A percentile compares a stretch with the other conserved stretches of the same genome.
Conservation (phyloP, 2,888 invertebrate genomes). For the Thysanoteuthis rhombus region DNA sequence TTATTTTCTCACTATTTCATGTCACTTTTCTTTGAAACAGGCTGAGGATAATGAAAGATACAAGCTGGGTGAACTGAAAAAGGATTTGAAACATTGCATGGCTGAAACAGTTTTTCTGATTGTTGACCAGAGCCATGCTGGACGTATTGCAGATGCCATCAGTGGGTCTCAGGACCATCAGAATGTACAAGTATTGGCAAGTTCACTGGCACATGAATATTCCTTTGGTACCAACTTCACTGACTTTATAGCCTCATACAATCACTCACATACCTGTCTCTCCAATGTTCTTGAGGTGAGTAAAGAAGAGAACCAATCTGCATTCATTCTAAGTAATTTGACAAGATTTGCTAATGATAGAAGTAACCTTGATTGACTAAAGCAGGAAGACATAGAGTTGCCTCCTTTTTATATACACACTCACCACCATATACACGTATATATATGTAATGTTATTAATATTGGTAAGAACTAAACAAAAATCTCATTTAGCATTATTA, state of each 20-base stretch:
- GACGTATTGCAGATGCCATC: constrained; percentile 64
- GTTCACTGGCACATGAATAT: constrained; percentile 64
- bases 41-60: constrained; percentile 69
- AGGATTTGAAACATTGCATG: constrained; percentile 68
- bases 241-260: constrained; percentile 61
- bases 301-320: background rate
- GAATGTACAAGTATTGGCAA: constrained; percentile 66
- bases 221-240: constrained; percentile 65
- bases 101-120: constrained; percentile 70
- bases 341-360: too few species aligned
- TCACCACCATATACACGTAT: too few species aligned
- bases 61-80: constrained; percentile 69
- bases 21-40: constrained; percentile 48
- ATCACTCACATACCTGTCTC: constrained; percentile 63
- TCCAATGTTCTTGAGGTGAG: constrained; percentile 64
- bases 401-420: too few species aligned
- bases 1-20: background rate
- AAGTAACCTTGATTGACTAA: too few species aligned
- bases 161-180: constrained; percentile 57
- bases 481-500: too few species aligned
- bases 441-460: too few species aligned
- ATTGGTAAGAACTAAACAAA: too few species aligned
- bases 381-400: too few species aligned
- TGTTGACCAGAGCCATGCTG: constrained; percentile 70
- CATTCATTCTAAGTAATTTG: too few species aligned